Evolutionary conservation across 2,113 vertebrate genomes (phyloP).

Genomic region (Eretmochelys imbricata): DNA sequence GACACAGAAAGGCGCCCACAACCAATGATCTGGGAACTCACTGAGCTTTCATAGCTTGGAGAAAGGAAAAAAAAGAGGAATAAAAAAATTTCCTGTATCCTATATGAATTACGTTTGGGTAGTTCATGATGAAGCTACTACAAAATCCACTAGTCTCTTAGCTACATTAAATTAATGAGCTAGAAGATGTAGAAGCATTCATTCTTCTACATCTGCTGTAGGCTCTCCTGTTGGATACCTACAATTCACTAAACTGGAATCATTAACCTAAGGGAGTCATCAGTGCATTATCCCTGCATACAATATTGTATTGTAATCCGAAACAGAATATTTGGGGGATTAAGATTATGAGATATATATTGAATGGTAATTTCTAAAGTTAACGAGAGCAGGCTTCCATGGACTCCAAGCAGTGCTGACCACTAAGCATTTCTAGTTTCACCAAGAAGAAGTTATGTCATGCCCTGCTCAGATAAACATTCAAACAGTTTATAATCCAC

Average conservation of each 20-base stretch:
- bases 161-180: slow-evolving; percentile 71
- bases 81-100: slow-evolving; percentile 46
- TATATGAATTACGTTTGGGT: slow-evolving; percentile 45
- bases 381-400: slow-evolving; percentile 7
- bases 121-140: slow-evolving; percentile 57
- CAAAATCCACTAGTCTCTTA: slow-evolving; percentile 60
- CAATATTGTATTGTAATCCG: slow-evolving; percentile 38
- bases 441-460: slow-evolving; percentile 8
- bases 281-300: slow-evolving; percentile 18
- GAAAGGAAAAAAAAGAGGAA: background rate
- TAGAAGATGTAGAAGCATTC: background rate
- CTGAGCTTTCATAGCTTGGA: slow-evolving; percentile 46
- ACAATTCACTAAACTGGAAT: slow-evolving; percentile 67
- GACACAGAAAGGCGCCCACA: slow-evolving; percentile 42
- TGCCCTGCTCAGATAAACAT: background rate
- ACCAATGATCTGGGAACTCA: slow-evolving; percentile 10
- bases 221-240: slow-evolving; percentile 64
- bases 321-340: slow-evolving; percentile 44
- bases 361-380: slow-evolving; percentile 44
- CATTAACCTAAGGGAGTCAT: slow-evolving; percentile 41
- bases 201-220: slow-evolving; percentile 33
- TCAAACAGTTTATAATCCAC: slow-evolving; percentile 13
- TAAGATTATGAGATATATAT: slow-evolving; percentile 33
- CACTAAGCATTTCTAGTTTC: slow-evolving; percentile 18
- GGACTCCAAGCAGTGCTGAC: background rate